Evolutionary conservation across 1,140 invertebrate genomes (phyloP).

Genomic region (Drosophila parvula): DNA sequence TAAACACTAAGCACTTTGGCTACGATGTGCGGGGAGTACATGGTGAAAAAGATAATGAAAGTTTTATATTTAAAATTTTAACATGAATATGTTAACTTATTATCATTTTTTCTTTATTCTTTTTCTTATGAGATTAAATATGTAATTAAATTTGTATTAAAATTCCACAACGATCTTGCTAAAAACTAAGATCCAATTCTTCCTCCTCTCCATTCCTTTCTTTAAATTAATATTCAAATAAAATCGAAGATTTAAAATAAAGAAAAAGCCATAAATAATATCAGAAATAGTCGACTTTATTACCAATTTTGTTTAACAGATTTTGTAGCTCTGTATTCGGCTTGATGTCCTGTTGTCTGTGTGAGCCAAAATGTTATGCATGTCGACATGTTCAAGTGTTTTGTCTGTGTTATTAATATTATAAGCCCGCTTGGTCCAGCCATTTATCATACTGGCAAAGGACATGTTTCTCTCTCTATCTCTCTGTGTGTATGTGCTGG

Average conservation of each 20-base stretch:
- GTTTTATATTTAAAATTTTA: background rate
- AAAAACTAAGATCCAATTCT: background rate
- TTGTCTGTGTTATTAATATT: slow-evolving; percentile 82
- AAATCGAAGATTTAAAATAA: background rate
- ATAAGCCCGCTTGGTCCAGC: slow-evolving; percentile 67
- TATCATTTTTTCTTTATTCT: background rate
- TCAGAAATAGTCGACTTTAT: background rate
- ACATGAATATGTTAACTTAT: too few relatives aligned
- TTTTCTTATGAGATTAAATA: background rate
- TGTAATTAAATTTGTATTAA: background rate
- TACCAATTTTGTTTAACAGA: background rate
- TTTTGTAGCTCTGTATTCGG: slow-evolving; percentile 1
- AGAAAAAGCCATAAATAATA: background rate
- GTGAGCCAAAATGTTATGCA: slow-evolving; percentile 70
- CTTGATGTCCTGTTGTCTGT: slow-evolving; percentile 34
- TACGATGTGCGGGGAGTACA: slow-evolving; percentile 28
- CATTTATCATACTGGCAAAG: slow-evolving; percentile 76
- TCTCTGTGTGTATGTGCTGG: slow-evolving; percentile 8
- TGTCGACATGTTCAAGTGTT: slow-evolving; percentile 80
- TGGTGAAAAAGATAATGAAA: background rate
- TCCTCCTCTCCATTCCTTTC: too few relatives aligned
- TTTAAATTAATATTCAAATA: background rate
- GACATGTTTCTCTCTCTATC: slow-evolving; percentile 16
- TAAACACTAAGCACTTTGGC: slow-evolving; percentile 36
- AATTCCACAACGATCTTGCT: background rate